phyloP scores from a whole-genome alignment of 2,888 invertebrate genomes.

The Pyrgus malvae region DNA sequence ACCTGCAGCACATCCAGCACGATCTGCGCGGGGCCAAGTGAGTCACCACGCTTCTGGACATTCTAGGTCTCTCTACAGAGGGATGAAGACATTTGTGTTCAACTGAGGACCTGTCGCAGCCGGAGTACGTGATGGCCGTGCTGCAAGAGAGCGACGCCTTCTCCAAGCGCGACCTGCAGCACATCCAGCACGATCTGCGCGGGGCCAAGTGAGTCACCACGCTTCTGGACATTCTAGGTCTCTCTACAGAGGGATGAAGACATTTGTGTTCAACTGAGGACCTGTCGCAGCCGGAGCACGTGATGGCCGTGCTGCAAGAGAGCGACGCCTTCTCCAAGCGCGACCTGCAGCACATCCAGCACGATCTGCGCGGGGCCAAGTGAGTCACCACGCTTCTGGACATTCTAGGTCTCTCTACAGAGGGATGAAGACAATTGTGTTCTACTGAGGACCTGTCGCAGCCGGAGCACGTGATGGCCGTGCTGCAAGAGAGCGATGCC shows the following conservation, averaged over 20 bases:
- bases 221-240: no score
- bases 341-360: constrained; percentile 87
- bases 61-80: no score
- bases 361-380: constrained; percentile 90
- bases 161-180: constrained; percentile 86
- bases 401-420: no score
- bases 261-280: no score
- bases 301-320: constrained; percentile 91
- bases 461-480: constrained; percentile 91
- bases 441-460: constrained; percentile 92
- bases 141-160: constrained; percentile 92
- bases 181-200: constrained; percentile 87
- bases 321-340: constrained; percentile 89
- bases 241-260: no score
- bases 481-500: constrained; percentile 90
- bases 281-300: constrained; percentile 91
- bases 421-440: no score
- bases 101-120: constrained; percentile 90
- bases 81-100: no score
- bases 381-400: no score
- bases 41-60: no score
- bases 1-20: constrained; percentile 86
- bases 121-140: constrained; percentile 92
- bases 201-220: constrained; percentile 89
- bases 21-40: constrained; percentile 91